Conservation (phyloP, 2,797 vertebrate genomes). For the Hydrolagus colliei region DNA sequence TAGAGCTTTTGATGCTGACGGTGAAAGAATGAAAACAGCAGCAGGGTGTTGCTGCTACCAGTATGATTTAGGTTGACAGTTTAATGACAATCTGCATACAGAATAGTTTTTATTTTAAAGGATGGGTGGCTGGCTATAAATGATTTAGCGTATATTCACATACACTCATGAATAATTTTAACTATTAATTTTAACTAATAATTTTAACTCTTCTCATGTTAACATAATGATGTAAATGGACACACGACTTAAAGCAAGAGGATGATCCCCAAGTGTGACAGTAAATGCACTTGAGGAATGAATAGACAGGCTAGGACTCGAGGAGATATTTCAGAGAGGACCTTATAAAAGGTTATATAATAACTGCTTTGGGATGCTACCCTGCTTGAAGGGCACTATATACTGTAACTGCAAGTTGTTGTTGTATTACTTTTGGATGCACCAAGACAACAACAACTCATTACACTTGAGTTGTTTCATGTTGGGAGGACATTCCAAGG, state of each 20-base stretch:
- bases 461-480: too few relatives aligned
- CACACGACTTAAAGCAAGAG: neutral
- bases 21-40: neutral
- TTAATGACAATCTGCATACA: neutral
- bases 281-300: too few relatives aligned
- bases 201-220: neutral
- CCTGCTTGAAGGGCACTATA: too few relatives aligned
- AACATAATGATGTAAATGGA: conserved; percentile 1
- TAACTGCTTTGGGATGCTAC: too few relatives aligned
- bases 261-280: too few relatives aligned
- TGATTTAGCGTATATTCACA: neutral
- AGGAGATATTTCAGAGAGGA: too few relatives aligned
- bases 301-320: too few relatives aligned
- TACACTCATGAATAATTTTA: neutral
- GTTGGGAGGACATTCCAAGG: too few relatives aligned
- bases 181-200: neutral
- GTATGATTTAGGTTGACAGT: neutral
- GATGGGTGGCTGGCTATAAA: neutral
- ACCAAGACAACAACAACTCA: too few relatives aligned
- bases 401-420: too few relatives aligned
- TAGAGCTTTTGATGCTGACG: neutral
- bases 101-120: neutral
- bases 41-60: neutral
- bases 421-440: too few relatives aligned
- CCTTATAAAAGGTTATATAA: too few relatives aligned